Conservation (phyloP, 2,888 invertebrate species). For the Aleiodes alternator region DNA sequence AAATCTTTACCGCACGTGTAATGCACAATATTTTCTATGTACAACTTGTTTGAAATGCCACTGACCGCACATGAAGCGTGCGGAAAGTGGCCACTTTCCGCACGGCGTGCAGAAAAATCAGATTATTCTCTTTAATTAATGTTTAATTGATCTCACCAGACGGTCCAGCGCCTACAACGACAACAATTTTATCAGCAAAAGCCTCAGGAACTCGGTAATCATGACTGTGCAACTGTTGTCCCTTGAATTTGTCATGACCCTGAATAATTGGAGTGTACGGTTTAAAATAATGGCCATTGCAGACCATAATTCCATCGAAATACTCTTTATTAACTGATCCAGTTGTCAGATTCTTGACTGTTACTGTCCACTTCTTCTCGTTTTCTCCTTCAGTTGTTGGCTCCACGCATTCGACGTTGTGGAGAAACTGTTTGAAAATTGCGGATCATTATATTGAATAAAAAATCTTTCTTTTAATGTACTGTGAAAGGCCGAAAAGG, state of each 20-base stretch:
- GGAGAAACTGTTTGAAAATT: constrained; percentile 62
- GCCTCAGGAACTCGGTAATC: constrained; percentile 72
- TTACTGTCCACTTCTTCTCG: constrained; percentile 68
- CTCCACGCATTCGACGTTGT: constrained; percentile 68
- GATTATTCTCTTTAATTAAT: not conserved
- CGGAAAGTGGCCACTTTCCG: too few relatives aligned
- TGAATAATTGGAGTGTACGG: constrained; percentile 75
- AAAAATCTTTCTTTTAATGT: not conserved
- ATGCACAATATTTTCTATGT: too few relatives aligned
- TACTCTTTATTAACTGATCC: constrained; percentile 59
- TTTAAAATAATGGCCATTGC: constrained; percentile 77
- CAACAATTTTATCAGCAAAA: constrained; percentile 68
- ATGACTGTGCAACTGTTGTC: constrained; percentile 72
- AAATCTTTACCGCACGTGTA: too few relatives aligned
- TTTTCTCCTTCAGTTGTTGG: constrained; percentile 51
- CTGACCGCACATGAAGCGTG: too few relatives aligned
- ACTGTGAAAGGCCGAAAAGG: too few relatives aligned
- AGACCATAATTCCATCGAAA: constrained; percentile 74
- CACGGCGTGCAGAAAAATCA: too few relatives aligned
- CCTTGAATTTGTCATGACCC: constrained; percentile 73
- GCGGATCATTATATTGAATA: not conserved
- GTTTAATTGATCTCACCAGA: constrained; percentile 67
- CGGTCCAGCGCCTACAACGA: constrained; percentile 74
- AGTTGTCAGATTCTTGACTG: constrained; percentile 66
- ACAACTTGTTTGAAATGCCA: too few relatives aligned